phyloP scores from a whole-genome alignment of 2,113 vertebrate genomes.

The Lepus timidus region DNA sequence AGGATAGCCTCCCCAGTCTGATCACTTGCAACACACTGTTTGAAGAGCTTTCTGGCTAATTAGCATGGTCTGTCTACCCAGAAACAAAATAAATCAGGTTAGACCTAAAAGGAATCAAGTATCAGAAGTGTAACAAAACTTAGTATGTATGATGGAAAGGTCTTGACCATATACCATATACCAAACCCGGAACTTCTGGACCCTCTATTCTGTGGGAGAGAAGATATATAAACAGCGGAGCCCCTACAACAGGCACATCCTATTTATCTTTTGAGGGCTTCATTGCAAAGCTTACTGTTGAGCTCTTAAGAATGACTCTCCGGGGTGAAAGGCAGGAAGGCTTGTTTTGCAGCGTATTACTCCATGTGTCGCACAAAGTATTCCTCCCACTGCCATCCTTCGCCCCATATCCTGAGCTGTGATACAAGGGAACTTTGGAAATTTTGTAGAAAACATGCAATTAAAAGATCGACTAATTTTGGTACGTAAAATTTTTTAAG shows the following conservation, averaged over 20 bases:
- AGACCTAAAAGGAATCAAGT: background rate
- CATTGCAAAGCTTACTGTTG: background rate
- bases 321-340: background rate
- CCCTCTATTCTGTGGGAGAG: background rate
- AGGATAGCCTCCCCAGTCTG: background rate
- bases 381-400: too few species aligned
- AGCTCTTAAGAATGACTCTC: background rate
- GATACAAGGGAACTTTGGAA: too few species aligned
- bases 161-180: background rate
- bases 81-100: conserved; percentile 51
- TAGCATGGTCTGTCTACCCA: background rate
- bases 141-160: background rate
- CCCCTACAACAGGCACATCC: too few species aligned
- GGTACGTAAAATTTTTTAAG: too few species aligned
- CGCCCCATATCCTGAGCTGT: background rate
- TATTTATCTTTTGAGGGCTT: background rate
- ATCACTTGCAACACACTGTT: conserved; percentile 1
- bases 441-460: too few species aligned
- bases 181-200: background rate
- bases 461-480: too few species aligned
- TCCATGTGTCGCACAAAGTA: background rate
- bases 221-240: background rate
- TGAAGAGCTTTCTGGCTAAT: conserved; percentile 10
- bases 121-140: background rate
- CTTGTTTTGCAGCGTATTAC: background rate